Percentiles rank a stretch among this genome's conserved stretches.
Evolutionary conservation across 2,113 vertebrate species (phyloP).

Genomic region (Oreotrochilus melanogaster): DNA sequence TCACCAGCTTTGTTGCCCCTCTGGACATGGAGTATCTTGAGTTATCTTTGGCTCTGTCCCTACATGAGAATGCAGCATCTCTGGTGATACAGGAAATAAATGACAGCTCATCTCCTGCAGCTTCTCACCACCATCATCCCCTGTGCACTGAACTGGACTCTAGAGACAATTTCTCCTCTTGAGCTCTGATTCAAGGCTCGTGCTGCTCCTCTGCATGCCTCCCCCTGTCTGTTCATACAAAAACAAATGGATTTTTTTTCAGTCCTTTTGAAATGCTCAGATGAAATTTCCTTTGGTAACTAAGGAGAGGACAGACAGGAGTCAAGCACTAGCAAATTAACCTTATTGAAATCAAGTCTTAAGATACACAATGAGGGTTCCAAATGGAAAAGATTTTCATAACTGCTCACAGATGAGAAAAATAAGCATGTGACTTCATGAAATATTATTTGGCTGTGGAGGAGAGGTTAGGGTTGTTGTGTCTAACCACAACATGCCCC

Average conservation of each 20-base stretch:
- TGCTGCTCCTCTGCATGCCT: fast-evolving
- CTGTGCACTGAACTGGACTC: not conserved
- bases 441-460: not conserved
- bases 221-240: not conserved
- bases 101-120: not conserved
- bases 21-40: fast-evolving
- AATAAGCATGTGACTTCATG: not conserved
- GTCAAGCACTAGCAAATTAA: not conserved
- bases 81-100: not conserved
- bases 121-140: not conserved
- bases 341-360: not conserved
- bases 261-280: not conserved
- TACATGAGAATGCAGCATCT: not conserved
- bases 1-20: fast-evolving
- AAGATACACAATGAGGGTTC: not conserved
- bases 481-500: not conserved
- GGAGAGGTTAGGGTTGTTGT: not conserved
- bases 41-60: not conserved
- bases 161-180: not conserved
- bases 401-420: not conserved
- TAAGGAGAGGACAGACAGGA: not conserved
- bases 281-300: not conserved
- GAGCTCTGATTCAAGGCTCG: not conserved
- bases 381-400: not conserved
- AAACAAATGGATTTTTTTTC: not conserved